Percentiles rank a stretch among this genome's conserved stretches.
Conservation (phyloP, 2,888 invertebrate species). For the Drosophila falleni region DNA sequence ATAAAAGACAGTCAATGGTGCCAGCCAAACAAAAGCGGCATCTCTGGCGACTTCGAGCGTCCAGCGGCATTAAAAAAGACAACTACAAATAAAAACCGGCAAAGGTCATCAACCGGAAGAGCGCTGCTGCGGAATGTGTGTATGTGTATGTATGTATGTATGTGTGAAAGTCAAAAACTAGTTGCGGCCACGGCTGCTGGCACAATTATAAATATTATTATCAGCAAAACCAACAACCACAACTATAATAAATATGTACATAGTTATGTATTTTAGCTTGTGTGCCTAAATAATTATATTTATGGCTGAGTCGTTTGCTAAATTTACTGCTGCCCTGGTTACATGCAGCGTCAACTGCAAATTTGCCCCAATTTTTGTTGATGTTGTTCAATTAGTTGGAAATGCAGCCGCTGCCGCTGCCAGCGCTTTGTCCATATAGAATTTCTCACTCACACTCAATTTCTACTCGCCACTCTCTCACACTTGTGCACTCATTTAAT, state of each 20-base stretch:
- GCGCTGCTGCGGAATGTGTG: slow-evolving; percentile 55
- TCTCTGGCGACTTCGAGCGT: slow-evolving; percentile 29
- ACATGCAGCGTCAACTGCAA: slow-evolving; percentile 70
- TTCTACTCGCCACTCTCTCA: slow-evolving; percentile 3
- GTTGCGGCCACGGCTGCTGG: slow-evolving; percentile 27
- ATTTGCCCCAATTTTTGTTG: slow-evolving; percentile 77
- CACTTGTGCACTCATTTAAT: slow-evolving; percentile 52
- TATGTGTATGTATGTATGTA: not conserved
- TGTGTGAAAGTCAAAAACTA: slow-evolving; percentile 60
- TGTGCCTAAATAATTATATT: slow-evolving; percentile 63
- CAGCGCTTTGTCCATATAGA: slow-evolving; percentile 50
- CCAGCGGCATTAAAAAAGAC: slow-evolving; percentile 38
- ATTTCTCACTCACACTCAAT: slow-evolving; percentile 59
- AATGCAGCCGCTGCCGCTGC: slow-evolving; percentile 31
- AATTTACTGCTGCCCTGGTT: slow-evolving; percentile 77
- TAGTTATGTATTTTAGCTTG: not conserved
- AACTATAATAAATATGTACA: not conserved
- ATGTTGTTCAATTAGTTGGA: slow-evolving; percentile 67
- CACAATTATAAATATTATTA: slow-evolving; percentile 51
- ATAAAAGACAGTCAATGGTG: slow-evolving; percentile 30
- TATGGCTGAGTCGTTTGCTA: slow-evolving; percentile 72
- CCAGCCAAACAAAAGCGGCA: slow-evolving; percentile 27
- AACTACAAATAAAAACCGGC: slow-evolving; percentile 80
- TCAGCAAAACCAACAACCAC: slow-evolving; percentile 21
- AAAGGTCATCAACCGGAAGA: slow-evolving; percentile 85